Evolutionary conservation across 2,888 invertebrate species (phyloP), one percentile per base, ranked within the genome.

Genomic region (Punctoribates punctum): DNA sequence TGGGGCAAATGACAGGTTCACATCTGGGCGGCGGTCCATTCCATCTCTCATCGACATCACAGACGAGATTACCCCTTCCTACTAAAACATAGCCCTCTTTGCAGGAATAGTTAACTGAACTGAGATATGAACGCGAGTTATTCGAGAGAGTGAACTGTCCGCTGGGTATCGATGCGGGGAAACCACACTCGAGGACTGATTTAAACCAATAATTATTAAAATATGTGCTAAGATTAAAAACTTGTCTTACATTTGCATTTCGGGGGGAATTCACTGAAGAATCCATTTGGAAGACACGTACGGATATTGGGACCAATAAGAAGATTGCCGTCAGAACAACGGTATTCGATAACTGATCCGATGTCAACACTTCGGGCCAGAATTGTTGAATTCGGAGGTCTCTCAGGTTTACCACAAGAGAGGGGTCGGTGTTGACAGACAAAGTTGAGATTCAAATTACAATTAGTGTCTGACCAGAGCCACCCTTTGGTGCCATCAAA

Each of bases 351-450:
- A 5, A 88, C 88, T 0, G 93, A 89, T 0, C 93, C 94, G 4
- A 95, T 94, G 80, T 90, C 89, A 83, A 90, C 91, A 80, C 89
- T 88, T 74, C 89, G 87, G 0, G 91, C 89, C 0, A 88, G 82
- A 90, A 95, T 92, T 5, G 94, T 94, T 0, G 94, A 94, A 83
- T 95, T 94, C 11, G 94, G 93, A 0, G 94, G 94, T 84, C 94
- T 93, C 83, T 95, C 94, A 0, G 95, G 95, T 57, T 92, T 87
- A 13, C 95, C 95, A 83, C 95, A 95, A 0, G 93, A 91, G 82
- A 91, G 91, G 0, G 95, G 94, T 83, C 93, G 92, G 85, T 95
- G 94, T 85, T 95, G 95, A 83, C 95, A 95, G 79, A 95, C 94
- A 85, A 90, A 95, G 85, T 94, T 94, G 79, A 94, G 86, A 80